These are phyloP conservation scores for Typhlomys cinereus DNA, from an alignment of 2,113 vertebrate genomes.

Conservation along the genomic window DNA sequence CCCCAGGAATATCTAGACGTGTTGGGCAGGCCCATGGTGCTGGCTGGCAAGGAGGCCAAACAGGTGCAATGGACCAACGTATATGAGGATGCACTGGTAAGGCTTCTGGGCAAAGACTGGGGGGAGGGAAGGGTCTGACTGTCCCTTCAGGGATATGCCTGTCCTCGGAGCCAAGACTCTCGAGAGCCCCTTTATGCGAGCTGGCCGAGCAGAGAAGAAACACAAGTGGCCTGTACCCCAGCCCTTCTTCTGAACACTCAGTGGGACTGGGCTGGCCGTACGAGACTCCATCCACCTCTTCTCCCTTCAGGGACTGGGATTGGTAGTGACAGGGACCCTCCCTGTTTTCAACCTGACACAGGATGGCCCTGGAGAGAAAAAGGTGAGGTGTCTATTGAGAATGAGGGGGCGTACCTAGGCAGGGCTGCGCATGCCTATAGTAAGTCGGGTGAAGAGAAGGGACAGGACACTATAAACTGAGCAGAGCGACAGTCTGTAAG, in stretches of 20 bases:
- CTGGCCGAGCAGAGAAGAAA: background rate
- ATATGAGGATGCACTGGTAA: constrained; percentile 98
- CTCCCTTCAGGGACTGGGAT: constrained; percentile 91
- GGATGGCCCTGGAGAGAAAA: constrained; percentile 90
- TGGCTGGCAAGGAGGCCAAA: constrained; percentile 94
- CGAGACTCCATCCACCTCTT: background rate
- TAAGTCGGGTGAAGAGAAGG: background rate
- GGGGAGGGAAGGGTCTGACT: background rate
- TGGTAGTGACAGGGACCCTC: constrained; percentile 97
- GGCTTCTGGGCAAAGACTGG: constrained; percentile 39
- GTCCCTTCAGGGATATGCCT: background rate
- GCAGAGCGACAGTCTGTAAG: background rate
- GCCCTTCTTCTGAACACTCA: background rate
- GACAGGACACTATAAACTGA: background rate
- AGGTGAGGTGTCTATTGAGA: constrained; percentile 73
- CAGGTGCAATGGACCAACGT: constrained; percentile 99
- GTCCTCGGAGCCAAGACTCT: background rate
- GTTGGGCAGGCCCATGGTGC: constrained; percentile 96
- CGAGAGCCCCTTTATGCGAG: background rate
- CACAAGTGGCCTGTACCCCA: background rate
- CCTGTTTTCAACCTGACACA: constrained; percentile 97
- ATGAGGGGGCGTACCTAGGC: background rate
- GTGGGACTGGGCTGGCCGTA: background rate
- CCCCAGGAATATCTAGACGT: constrained; percentile 97
- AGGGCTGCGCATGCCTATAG: background rate